Base-by-base conservation (phyloP, 2,888 invertebrate genomes). In the Pandemis heparana region DNA sequence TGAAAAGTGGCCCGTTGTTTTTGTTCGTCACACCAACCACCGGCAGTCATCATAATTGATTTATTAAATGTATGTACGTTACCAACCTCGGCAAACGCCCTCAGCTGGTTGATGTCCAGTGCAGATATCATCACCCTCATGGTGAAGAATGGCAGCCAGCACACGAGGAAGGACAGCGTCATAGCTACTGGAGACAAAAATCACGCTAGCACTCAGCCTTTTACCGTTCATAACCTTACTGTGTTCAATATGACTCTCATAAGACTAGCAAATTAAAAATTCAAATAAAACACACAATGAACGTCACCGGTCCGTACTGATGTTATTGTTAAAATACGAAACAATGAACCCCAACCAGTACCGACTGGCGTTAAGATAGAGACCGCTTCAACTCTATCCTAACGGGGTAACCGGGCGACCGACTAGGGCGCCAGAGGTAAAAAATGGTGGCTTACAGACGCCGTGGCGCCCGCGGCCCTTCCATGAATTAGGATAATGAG, bases 61-160 rank as follows among this genome's bases (percentile, higher is more conserved):
- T 32, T 32, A 32, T 32, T 32, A 32, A 32, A 32, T 32, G 23
- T 32, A 32, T 32, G 14, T 48, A 48, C 6, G 8, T 48, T 18
- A 43, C 18, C 5, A 59, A 73, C 77, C 75, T 74, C 71, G 14
- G 62, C 71, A 5, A 68, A 48, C 23, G 43, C 66, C n/a, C n/a
- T 70, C 16, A 77, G 60, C 61, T 78, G 75, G 32, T 72, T 56
- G 18, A 71, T 14, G 14, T 74, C 74, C 64, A 78, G 53, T 9
- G 74, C 61, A 59, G 75, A 77, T 18, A 75, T 60, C 14, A 77
- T 59, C 12, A 76, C 76, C 16, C 78, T 59, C 43, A 75, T 60
- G 39, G 56, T 62, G 67, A 77, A 78, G 73, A 74, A 78, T 4
- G 79, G 78, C 53, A 75, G 60, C 78, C 79, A 79, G 69, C 78